A percentile compares a stretch with the other conserved stretches of the same genome.
These are phyloP conservation scores for Umimayanthus chanpuru DNA, from an alignment of 92 coral and sea anemone genomes.

Conservation along the genomic window DNA sequence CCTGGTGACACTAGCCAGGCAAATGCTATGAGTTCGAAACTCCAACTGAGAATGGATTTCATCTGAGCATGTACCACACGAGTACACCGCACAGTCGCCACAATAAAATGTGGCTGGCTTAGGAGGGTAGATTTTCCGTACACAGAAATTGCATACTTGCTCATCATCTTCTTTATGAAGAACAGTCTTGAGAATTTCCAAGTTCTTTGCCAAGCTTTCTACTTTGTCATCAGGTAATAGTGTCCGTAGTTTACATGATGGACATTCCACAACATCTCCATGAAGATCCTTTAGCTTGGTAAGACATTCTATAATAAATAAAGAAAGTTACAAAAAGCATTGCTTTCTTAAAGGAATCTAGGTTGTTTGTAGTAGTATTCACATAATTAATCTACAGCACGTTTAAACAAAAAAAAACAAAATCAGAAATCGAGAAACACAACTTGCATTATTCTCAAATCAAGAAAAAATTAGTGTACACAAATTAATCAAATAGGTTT, in stretches of 20 bases:
- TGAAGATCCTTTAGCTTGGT: conserved; percentile 87
- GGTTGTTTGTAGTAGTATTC: too few relatives aligned
- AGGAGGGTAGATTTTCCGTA: conserved; percentile 94
- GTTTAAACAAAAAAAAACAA: too few relatives aligned
- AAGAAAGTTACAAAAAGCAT: neutral
- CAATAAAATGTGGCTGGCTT: conserved; percentile 88
- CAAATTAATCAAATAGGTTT: neutral
- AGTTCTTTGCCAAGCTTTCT: conserved; percentile 78
- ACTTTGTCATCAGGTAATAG: conserved; percentile 80
- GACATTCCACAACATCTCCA: conserved; percentile 94
- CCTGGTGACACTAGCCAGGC: conserved; percentile 69
- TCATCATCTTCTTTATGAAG: conserved; percentile 77
- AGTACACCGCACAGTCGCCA: conserved; percentile 81
- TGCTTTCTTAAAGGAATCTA: too few relatives aligned
- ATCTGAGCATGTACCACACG: conserved; percentile 93
- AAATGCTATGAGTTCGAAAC: conserved; percentile 80
- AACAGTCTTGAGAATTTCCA: conserved; percentile 81
- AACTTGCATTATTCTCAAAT: too few relatives aligned
- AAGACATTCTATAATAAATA: conserved; percentile 69
- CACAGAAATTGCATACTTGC: conserved; percentile 88
- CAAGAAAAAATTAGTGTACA: too few relatives aligned
- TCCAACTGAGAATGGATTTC: conserved; percentile 91
- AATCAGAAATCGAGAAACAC: too few relatives aligned
- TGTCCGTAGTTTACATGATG: conserved; percentile 90
- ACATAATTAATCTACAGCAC: too few relatives aligned